Base-by-base conservation (phyloP, 2,888 invertebrate species). In the Diplolepis rosae region DNA sequence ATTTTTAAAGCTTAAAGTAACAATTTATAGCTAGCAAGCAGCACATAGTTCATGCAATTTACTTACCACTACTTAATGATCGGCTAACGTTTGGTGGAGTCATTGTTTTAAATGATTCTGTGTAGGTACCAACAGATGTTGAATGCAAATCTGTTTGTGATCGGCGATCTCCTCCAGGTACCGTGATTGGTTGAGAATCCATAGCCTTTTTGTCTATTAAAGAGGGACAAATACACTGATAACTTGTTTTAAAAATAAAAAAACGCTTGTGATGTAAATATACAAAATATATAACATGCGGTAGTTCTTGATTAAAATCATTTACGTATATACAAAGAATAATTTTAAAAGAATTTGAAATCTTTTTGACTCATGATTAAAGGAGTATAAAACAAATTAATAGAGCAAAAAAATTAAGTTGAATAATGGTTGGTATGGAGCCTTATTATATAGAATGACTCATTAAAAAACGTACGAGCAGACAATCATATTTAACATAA, bases 151-250 rank as follows among this genome's bases (percentile, higher is more conserved):
- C 87, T 4, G 83, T 72, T 52, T 81, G 81, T 11, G 80, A 75
- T 27, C 81, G 82, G 13, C 84, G 83, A 45, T 86, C 85, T 30
- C 83, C 85, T 48, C 84, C 84, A 13, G 88, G 88, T 48, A 88
- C 87, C 79, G 84, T 85, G 69, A 88, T 88, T n/a, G 88, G 86
- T 77, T 85, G 88, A 4, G 88, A 86, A 75, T 84, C 88, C 88
- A 88, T 88, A 27, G 39, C 68, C 9, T 9, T 13, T 61, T 48
- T 27, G 39, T n/a, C n/a, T n/a, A n/a, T n/a, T n/a, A n/a, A n/a
- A n/a, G n/a, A n/a, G n/a, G n/a, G n/a, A n/a, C n/a, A n/a, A n/a
- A n/a, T n/a, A n/a, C n/a, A n/a, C n/a, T n/a, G n/a, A n/a, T n/a
- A n/a, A n/a, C n/a, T n/a, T n/a, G n/a, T n/a, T n/a, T n/a, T n/a